phyloP scores from a whole-genome alignment of 2,113 vertebrate genomes.

The Gila orcuttii region DNA sequence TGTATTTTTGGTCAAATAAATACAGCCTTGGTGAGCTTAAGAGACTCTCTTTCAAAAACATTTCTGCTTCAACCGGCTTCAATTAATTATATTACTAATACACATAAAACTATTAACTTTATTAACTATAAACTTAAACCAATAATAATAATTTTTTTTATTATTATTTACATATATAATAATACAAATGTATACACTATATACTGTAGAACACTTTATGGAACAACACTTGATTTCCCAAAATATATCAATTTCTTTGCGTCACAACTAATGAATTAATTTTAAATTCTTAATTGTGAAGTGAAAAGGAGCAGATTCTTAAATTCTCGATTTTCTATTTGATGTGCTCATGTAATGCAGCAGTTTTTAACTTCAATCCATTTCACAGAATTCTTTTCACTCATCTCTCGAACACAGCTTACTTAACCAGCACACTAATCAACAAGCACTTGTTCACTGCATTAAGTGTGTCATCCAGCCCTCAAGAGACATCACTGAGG shows the following conservation, averaged over 20 bases:
- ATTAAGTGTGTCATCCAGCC: conserved; percentile 34
- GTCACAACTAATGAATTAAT: not conserved
- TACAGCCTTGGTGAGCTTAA: no score
- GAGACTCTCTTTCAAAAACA: no score
- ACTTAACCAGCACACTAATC: conserved; percentile 13
- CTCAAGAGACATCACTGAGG: conserved; percentile 26
- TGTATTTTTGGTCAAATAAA: no score
- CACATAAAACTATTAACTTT: no score
- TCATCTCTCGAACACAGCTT: not conserved
- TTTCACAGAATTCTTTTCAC: not conserved
- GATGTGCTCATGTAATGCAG: not conserved
- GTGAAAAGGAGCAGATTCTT: not conserved
- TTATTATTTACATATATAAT: no score
- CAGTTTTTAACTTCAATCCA: not conserved
- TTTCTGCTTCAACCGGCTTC: no score
- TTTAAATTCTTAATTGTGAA: not conserved
- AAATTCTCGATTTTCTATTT: not conserved
- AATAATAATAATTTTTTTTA: no score
- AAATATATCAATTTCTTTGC: not conserved
- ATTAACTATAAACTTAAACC: no score
- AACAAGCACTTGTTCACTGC: conserved; percentile 29
- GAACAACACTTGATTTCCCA: not conserved
- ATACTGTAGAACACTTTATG: not conserved
- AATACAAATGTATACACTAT: no score
- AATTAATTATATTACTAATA: no score